Evolutionary conservation across 2,797 vertebrate genomes (phyloP), one percentile per base, ranked within the genome.

Genomic region (Myotis vivesi): DNA sequence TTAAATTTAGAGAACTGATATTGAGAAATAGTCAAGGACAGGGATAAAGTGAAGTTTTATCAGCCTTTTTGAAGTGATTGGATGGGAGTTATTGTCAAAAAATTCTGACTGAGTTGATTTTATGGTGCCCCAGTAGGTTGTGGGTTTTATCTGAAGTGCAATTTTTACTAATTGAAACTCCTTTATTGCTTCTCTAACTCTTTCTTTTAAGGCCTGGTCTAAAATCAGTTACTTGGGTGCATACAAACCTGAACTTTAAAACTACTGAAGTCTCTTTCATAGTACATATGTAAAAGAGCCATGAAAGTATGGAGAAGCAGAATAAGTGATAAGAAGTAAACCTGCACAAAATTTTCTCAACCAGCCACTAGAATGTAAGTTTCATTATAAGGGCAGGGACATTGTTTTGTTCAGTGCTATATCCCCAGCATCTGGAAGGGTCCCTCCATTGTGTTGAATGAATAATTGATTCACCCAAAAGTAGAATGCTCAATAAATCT

Each of bases 321-420:
- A 91, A 16, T 84, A 91, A 91, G 13, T 92, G 81, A 36, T 90
- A 53, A 83, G 89, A 89, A 83, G 49, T 86, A 94, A 89, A 94
- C 66, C 46, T 90, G 19, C 51, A 57, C 41, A 90, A 8, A 87
- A 33, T 87, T 59, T 94, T 92, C 51, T 90, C 66, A 92, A 25
- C 64, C 71, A 94, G 41, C 79, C 44, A 41, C 55, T 92, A 66
- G 76, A 84, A 80, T 92, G 59, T 87, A 93, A 91, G 68, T 92
- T 85, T 69, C 77, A 57, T 44, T 36, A 19, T 36, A 49, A 92
- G 16, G 41, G 57, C 57, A 69, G 49, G 89, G 69, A 57, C 12
- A 3, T 68, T 87, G 41, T 85, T 80, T 81, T 85, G 36, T 86
- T 64, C 41, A 82, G 25, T 71, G 69, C 20, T 64, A 4, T 75